Evolutionary conservation across 1,140 invertebrate species (phyloP).

Genomic region (Drosophila arawakana): DNA sequence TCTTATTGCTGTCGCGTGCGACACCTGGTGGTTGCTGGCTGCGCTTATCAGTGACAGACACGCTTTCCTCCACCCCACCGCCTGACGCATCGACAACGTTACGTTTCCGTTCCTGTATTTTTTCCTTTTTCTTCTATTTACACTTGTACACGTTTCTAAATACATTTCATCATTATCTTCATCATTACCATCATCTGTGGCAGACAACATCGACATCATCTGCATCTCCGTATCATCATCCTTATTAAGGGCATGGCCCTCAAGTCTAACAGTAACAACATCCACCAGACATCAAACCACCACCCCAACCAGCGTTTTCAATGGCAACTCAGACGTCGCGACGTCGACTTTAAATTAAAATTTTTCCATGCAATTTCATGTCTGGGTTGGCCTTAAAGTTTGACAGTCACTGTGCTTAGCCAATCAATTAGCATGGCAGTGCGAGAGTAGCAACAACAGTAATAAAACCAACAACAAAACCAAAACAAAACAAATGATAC

Average conservation of each 20-base stretch:
- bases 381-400: constrained; percentile 67
- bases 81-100: neutral
- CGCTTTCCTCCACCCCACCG: neutral
- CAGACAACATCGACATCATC: constrained; percentile 19
- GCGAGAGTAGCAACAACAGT: constrained; percentile 43
- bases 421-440: constrained; percentile 68
- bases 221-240: constrained; percentile 6
- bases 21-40: constrained; percentile 16
- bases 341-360: constrained; percentile 55
- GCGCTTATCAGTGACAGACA: constrained; percentile 32
- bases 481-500: constrained; percentile 46
- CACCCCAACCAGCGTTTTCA: neutral
- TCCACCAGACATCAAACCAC: neutral
- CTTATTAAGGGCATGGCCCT: constrained; percentile 27
- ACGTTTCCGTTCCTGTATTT: constrained; percentile 3
- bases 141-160: constrained; percentile 80
- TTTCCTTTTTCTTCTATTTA: constrained; percentile 68
- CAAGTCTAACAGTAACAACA: neutral
- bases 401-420: constrained; percentile 51
- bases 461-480: constrained; percentile 52
- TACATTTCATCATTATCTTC: constrained; percentile 62
- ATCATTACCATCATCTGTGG: constrained; percentile 25
- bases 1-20: constrained; percentile 24
- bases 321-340: constrained; percentile 15
- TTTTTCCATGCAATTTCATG: constrained; percentile 68